Base-by-base conservation (phyloP, 2,888 invertebrate genomes). In the Sesia apiformis region DNA sequence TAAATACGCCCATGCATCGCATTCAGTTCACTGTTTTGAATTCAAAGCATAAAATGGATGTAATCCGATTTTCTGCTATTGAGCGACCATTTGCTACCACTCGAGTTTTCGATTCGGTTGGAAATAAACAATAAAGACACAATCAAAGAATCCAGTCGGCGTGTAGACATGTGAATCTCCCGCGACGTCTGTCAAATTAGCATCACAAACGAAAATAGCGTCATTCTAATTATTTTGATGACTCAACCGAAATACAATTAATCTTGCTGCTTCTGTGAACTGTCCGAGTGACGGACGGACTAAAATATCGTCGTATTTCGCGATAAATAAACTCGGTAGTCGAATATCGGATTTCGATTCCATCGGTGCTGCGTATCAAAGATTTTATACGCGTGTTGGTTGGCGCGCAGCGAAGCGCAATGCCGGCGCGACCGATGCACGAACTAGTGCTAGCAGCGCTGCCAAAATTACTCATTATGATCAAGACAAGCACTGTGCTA, bases 221-320 rank as follows among this genome's bases (percentile, higher is more conserved):
- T 85, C 84, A 88, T 89, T 88, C 88, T 88, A 88, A 89, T 89
- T 89, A 89, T 89, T 88, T 88, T 88, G 89, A 88, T 89, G 88
- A 88, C 84, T 89, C 89, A 88, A 87, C 81, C 78, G 86, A 84
- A 87, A 88, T 87, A 89, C 89, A 89, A 89, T 89, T 87, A 89
- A 89, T 89, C 88, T 89, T 84, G 81, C 81, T 76, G 81, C 76
- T 88, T 87, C 88, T 84, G 84, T 87, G 88, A 89, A 88, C 88
- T 89, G 88, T 89, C 87, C 72, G 72, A 83, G 72, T 86, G 88
- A 87, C 80, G 84, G 85, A 86, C 86, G 87, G 84, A 81, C 87
- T 78, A 81, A 86, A 88, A 87, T 87, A 87, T 83, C 81, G 84
- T 86, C 87, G 85, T 79, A 80, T 88, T 88, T 88, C 76, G 88